Conservation (phyloP, 2,888 invertebrate species). For the Epirrhoe tristata region DNA sequence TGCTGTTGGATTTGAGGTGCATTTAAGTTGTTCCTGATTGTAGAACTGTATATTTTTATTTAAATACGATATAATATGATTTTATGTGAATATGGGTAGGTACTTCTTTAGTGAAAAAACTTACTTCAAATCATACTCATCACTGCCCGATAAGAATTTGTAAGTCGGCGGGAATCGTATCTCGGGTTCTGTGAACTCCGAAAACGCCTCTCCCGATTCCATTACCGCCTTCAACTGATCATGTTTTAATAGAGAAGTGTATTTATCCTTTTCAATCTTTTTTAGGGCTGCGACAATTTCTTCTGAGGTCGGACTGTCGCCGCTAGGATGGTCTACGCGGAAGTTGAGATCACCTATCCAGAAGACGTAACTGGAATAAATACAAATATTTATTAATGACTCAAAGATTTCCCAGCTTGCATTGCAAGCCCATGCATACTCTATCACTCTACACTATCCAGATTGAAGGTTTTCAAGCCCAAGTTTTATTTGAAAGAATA, state of each 20-base stretch:
- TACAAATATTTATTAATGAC: too few species aligned
- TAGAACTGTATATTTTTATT: too few species aligned
- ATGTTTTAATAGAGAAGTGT: conserved; percentile 87
- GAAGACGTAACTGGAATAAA: conserved; percentile 90
- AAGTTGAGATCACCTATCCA: conserved; percentile 97
- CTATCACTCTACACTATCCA: too few species aligned
- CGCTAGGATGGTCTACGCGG: conserved; percentile 88
- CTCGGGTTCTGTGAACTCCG: conserved; percentile 90
- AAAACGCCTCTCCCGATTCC: conserved; percentile 92
- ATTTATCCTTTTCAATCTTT: conserved; percentile 88
- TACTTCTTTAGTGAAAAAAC: conserved; percentile 50
- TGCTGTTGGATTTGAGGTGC: too few species aligned
- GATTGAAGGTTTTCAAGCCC: too few species aligned
- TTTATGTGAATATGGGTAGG: too few species aligned
- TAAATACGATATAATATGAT: too few species aligned
- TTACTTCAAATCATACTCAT: conserved; percentile 92
- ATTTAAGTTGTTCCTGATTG: too few species aligned
- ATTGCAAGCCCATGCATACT: too few species aligned
- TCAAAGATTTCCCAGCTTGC: too few species aligned
- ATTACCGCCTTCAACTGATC: conserved; percentile 92
- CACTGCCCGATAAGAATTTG: conserved; percentile 91
- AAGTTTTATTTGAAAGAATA: too few species aligned
- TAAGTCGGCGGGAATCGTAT: conserved; percentile 95
- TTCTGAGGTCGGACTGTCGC: conserved; percentile 85
- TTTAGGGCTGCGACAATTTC: conserved; percentile 88